These are phyloP conservation scores for Acrobasis repandana DNA, from an alignment of 2,888 invertebrate species.

Conservation along the genomic window DNA sequence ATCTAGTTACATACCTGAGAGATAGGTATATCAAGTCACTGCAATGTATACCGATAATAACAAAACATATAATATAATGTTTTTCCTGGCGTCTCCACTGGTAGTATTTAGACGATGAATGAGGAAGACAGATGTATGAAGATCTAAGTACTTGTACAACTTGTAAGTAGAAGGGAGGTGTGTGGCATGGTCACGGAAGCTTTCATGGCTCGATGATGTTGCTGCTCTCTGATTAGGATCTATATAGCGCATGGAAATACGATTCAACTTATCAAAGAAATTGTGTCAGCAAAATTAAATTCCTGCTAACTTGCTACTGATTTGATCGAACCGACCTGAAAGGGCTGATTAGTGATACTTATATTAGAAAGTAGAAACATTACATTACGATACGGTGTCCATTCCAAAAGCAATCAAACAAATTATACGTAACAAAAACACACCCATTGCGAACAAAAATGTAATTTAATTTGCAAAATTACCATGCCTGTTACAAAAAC, in stretches of 20 bases:
- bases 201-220: constrained; percentile 10
- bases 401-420: not conserved
- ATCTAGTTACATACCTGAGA: constrained; percentile 55
- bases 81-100: not conserved
- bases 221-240: constrained; percentile 4
- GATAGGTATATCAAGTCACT: constrained; percentile 14
- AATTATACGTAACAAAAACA: not conserved
- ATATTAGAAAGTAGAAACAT: not conserved
- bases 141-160: constrained; percentile 18
- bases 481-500: constrained; percentile 11
- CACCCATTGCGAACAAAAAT: constrained; percentile 3
- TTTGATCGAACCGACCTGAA: not conserved
- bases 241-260: not conserved
- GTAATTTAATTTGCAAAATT: constrained; percentile 14
- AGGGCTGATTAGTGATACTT: not conserved
- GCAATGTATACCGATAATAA: constrained; percentile 1
- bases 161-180: constrained; percentile 3
- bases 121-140: constrained; percentile 19
- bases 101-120: constrained; percentile 5
- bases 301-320: not conserved
- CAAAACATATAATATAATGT: not conserved
- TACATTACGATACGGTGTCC: not conserved
- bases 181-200: constrained; percentile 17
- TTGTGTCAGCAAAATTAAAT: not conserved
- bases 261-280: not conserved